phyloP scores from a whole-genome alignment of 2,888 invertebrate genomes.

The Corbicula japonica region DNA sequence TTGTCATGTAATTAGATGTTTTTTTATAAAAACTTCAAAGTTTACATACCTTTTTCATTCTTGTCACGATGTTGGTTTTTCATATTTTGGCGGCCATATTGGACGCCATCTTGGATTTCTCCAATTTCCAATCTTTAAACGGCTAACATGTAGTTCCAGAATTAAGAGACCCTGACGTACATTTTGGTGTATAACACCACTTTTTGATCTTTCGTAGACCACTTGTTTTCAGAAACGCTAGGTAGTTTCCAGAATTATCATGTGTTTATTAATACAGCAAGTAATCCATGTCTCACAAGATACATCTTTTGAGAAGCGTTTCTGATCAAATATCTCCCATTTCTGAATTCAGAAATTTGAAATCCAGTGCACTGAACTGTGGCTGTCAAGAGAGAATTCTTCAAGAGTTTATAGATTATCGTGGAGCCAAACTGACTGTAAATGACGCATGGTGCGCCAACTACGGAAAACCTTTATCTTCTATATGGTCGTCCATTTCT shows the following conservation, averaged over 20 bases:
- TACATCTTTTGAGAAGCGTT: not conserved
- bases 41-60: too few relatives aligned
- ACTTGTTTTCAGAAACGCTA: not conserved
- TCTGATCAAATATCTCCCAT: not conserved
- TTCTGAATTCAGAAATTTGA: constrained; percentile 54
- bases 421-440: constrained; percentile 26
- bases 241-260: not conserved
- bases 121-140: too few relatives aligned
- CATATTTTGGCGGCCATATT: too few relatives aligned
- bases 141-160: too few relatives aligned
- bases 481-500: not conserved
- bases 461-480: not conserved
- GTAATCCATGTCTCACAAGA: not conserved
- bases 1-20: too few relatives aligned
- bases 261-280: not conserved
- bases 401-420: constrained; percentile 38
- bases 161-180: too few relatives aligned
- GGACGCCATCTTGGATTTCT: too few relatives aligned
- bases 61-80: too few relatives aligned
- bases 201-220: not conserved
- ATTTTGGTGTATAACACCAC: too few relatives aligned
- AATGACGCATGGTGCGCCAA: constrained; percentile 33
- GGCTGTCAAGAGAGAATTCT: constrained; percentile 61
- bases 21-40: too few relatives aligned
- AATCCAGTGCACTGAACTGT: constrained; percentile 56